Conservation (phyloP, 2,888 invertebrate species). For the Eupsilia transversa region DNA sequence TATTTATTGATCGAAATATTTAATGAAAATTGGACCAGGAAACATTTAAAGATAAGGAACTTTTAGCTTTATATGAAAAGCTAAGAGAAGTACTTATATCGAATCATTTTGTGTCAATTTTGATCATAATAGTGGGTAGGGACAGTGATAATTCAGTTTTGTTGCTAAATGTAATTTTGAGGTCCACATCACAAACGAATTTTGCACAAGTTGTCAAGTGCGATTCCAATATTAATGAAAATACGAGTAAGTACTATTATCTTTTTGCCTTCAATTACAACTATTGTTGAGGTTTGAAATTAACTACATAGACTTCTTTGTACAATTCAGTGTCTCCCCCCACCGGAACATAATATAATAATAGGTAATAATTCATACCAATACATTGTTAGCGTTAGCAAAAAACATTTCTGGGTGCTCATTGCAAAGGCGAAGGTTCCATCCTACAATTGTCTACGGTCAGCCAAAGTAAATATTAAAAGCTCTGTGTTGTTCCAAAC, state of each 20-base stretch:
- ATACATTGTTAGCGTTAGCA: conserved; percentile 22
- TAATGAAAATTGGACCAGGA: no score
- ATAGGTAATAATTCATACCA: conserved; percentile 36
- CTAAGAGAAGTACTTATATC: neutral
- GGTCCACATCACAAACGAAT: neutral
- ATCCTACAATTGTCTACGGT: conserved; percentile 48
- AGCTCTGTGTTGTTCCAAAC: conserved; percentile 45
- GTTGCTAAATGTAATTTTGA: neutral
- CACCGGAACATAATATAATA: conserved; percentile 31
- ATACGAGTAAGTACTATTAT: neutral
- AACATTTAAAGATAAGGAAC: no score
- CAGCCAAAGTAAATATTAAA: conserved; percentile 34
- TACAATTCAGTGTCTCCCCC: neutral
- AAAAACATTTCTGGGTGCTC: conserved; percentile 44
- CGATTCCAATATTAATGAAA: no score
- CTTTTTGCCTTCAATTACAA: neutral
- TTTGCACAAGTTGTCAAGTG: neutral
- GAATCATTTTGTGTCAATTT: neutral
- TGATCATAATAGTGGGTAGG: neutral
- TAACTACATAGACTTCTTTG: neutral
- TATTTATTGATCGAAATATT: neutral
- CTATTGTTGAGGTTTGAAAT: neutral
- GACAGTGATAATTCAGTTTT: neutral
- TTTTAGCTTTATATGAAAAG: neutral
- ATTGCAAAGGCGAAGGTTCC: conserved; percentile 55